Evolutionary conservation across 2,888 invertebrate species (phyloP), one percentile per base, ranked within the genome.

Genomic region (Agrotis puta): DNA sequence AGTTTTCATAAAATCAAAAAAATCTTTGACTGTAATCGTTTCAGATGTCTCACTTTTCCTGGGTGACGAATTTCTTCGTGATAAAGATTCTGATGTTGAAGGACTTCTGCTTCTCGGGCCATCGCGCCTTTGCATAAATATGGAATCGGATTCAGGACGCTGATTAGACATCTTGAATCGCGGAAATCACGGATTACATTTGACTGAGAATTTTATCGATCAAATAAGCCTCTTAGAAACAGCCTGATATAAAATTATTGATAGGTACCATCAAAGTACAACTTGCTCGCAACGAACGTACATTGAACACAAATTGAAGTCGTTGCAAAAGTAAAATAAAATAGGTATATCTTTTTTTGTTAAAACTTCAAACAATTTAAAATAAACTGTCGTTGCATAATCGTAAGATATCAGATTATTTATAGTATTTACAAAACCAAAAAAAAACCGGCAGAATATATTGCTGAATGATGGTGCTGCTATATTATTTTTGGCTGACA

Each of bases 1-100:
- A 11, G 97, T 97, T 89, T 97, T 97, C 94, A 98, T 96, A 88
- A 97, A 97, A 87, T 97, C 97, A 84, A 98, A 97, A 88, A 98
- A 98, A 85, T 97, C 97, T 90, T 97, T 97, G 11, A 97, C 97
- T 0, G 97, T 97, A 62, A 98, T 97, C 45, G 97, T 96, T 90
- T 97, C 97, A 0, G 97, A 94, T 69, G 92, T 89, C 50, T 89
- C 81, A 48, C 64, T 85, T n/a, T 87, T 56, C 76, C 90, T 92
- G 2, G 81, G 85, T 2, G 82, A 64, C 1, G 92, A 92, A 80
- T 90, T 92, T 81, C 85, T 88, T 73, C 91, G 86, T 2, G 92
- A 88, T 2, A 89, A 80, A 24, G 89, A 51, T 24, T 92, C 91
- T 0, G 90, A 88, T 22, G 85, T 86, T n/a, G 75, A 77, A 0